Base-by-base conservation (phyloP, 2,888 invertebrate species). In the Parthenolecanium corni region DNA sequence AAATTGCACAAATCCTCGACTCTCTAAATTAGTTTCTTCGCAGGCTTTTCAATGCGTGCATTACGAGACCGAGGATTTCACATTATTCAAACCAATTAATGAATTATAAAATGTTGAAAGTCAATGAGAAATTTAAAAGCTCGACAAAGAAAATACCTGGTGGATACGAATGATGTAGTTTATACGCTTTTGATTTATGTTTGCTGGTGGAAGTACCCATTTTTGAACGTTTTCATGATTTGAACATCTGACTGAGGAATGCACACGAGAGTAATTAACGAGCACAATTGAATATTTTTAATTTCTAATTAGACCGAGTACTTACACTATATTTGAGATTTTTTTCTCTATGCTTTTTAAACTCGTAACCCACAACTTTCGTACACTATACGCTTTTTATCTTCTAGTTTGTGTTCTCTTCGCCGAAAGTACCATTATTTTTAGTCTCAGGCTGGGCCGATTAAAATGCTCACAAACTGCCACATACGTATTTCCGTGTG, bases 171-270 rank as follows among this genome's bases (percentile, higher is more conserved):
- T 51, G 61, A 51, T 61, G 61, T 6, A 31, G 31, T 61, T 51
- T 61, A 49, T 61, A 49, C 51, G 61, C 23, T 61, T 61, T 61
- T 18, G 51, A n/a, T 61, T 61, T 61, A 51, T 49, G 40, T 61
- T 61, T 61, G 51, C 61, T 61, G 61, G 61, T 61, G 23, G 61
- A 61, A 40, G 61, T 21, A 36, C 61, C 61, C 61, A 61, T 61
- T 31, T 61, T 51, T 49, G 47, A 38, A 46, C 16, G 46, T 57
- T 57, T 57, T 57, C 57, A 57, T 57, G 57, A 46, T 57, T 57
- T 44, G 44, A 57, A 42, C 44, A 16, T 31, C 5, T 9, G 9
- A 4, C 31, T 6, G 9, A 31, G 31, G 31, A 31, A n/a, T n/a
- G n/a, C n/a, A 42, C 56, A 56, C 56, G 42, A 57, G 57, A 57